A percentile compares a stretch with the other conserved stretches of the same genome.
phyloP scores from a whole-genome alignment of 2,797 vertebrate genomes.

The Pteropus rufus region DNA sequence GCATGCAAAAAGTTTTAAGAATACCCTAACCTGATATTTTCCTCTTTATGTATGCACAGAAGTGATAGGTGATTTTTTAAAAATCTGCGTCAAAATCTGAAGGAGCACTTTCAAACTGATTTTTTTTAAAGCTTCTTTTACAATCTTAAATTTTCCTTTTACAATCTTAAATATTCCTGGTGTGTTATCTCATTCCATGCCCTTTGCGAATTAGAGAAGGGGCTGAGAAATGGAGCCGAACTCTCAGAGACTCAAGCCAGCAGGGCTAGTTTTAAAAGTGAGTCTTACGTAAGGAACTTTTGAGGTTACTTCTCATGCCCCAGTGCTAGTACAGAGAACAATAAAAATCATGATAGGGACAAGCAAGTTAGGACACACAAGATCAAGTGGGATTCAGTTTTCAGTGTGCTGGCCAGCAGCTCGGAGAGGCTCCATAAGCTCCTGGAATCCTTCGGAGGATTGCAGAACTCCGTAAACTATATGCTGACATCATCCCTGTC shows the following conservation, averaged over 20 bases:
- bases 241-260: background rate
- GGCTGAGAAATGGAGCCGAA: background rate
- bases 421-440: slow-evolving; percentile 37
- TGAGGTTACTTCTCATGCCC: background rate
- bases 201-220: background rate
- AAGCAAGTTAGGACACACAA: background rate
- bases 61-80: background rate
- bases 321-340: background rate
- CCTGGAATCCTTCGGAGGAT: slow-evolving; percentile 46
- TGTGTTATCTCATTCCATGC: background rate
- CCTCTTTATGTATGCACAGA: background rate
- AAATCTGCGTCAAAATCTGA: background rate
- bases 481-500: slow-evolving; percentile 73
- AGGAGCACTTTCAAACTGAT: background rate
- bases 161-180: background rate
- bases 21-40: background rate
- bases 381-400: slow-evolving; percentile 20
- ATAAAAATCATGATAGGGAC: background rate
- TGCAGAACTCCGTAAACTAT: slow-evolving; percentile 50
- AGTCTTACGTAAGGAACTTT: background rate
- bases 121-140: slow-evolving; percentile 2
- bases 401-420: slow-evolving; percentile 11
- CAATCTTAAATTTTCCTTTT: background rate
- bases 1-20: background rate
- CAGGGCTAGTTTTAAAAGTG: background rate